phyloP scores from a whole-genome alignment of 1,140 invertebrate species.

The Hormaphis cornu region DNA sequence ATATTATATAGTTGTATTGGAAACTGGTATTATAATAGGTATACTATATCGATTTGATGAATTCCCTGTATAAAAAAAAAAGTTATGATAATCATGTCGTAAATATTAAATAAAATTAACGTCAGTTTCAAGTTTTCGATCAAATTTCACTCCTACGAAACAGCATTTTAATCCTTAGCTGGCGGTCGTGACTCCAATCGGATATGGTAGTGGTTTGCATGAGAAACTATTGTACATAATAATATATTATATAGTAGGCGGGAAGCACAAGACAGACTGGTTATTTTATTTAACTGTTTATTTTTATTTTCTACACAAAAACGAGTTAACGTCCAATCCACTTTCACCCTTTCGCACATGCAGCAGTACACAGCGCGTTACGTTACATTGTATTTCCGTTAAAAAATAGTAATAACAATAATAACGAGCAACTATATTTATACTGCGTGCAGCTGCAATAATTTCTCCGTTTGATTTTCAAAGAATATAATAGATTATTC shows the following conservation, averaged over 20 bases:
- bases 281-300: background rate
- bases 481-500: background rate
- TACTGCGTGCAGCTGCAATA: background rate
- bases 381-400: background rate
- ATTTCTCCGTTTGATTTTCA: background rate
- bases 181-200: slow-evolving; percentile 9
- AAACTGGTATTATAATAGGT: too few species aligned
- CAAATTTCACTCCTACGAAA: slow-evolving; percentile 16
- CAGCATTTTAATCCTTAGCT: background rate
- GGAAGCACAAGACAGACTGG: slow-evolving; percentile 5
- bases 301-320: slow-evolving; percentile 17
- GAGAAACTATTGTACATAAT: slow-evolving; percentile 5
- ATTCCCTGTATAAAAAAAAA: too few species aligned
- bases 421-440: background rate
- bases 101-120: too few species aligned
- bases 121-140: too few species aligned
- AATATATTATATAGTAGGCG: too few species aligned
- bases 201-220: slow-evolving; percentile 26
- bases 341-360: slow-evolving; percentile 27
- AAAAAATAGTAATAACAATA: slow-evolving; percentile 2
- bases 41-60: too few species aligned
- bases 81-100: too few species aligned
- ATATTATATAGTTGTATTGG: background rate
- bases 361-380: background rate
- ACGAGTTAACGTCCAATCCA: slow-evolving; percentile 9